phyloP scores from a whole-genome alignment of 1,140 invertebrate genomes.

The Drosophila parvula region DNA sequence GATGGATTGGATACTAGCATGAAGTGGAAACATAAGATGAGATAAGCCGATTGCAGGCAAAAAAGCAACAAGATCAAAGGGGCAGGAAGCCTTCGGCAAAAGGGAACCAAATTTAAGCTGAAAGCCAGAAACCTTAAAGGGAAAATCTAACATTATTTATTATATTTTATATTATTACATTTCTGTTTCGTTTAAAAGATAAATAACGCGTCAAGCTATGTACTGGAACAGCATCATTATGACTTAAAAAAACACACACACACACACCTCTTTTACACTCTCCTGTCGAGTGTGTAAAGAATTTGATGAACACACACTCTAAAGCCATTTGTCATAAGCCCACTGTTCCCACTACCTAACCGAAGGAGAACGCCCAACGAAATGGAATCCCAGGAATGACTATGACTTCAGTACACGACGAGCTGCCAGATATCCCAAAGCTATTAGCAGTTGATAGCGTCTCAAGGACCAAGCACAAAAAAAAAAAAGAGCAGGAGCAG shows the following conservation, averaged over 20 bases:
- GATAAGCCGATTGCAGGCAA: conserved; percentile 53
- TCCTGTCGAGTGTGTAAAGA: conserved; percentile 3
- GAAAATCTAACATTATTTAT: background rate
- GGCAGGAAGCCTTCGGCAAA: background rate
- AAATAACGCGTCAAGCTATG: background rate
- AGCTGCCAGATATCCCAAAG: conserved; percentile 40
- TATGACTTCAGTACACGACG: conserved; percentile 6
- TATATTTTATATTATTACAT: background rate
- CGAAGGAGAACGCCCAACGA: background rate
- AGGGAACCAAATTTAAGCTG: no score
- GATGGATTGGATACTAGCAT: conserved; percentile 19
- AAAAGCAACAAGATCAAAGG: conserved; percentile 6
- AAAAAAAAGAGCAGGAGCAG: background rate
- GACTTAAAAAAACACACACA: background rate
- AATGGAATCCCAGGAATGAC: conserved; percentile 10
- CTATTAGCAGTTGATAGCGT: conserved; percentile 68
- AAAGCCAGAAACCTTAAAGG: background rate
- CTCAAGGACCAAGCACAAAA: conserved; percentile 22
- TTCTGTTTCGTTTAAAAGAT: background rate
- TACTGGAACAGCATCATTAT: background rate
- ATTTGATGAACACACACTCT: conserved; percentile 6
- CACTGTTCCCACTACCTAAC: background rate
- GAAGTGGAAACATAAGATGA: conserved; percentile 33
- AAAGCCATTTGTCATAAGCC: conserved; percentile 26
- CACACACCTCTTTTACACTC: background rate